Conservation (phyloP, 2,113 vertebrate species). For the Proteles cristata region DNA sequence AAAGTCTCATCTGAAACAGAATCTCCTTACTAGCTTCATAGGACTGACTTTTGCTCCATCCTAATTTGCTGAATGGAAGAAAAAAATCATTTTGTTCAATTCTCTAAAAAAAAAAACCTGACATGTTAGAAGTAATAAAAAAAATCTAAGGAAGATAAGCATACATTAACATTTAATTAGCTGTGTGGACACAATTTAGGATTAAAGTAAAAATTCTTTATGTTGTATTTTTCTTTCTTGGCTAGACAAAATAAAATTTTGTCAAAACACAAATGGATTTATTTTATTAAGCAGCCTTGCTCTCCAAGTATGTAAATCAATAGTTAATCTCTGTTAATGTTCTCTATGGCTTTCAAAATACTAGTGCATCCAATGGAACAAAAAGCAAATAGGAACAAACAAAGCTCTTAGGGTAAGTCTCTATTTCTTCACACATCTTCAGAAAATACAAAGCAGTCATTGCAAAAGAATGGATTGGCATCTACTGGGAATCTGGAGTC, state of each 20-base stretch:
- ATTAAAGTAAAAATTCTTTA: neutral
- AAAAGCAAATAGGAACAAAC: neutral
- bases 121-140: neutral
- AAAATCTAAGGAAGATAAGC: neutral
- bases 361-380: neutral
- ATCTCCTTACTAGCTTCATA: neutral
- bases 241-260: neutral
- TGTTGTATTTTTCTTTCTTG: neutral
- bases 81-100: neutral
- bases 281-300: neutral
- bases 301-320: neutral
- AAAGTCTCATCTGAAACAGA: neutral
- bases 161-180: neutral
- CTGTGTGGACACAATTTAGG: neutral
- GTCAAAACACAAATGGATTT: neutral
- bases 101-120: neutral
- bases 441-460: neutral
- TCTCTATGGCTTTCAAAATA: neutral
- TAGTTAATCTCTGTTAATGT: conserved; percentile 23
- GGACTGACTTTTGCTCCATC: neutral
- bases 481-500: neutral
- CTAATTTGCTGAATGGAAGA: conserved; percentile 11
- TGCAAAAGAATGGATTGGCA: neutral
- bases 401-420: neutral
- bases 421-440: neutral